Evolutionary conservation across 2,113 vertebrate species (phyloP).

Genomic region (Sinocyclocheilus rhinocerous): DNA sequence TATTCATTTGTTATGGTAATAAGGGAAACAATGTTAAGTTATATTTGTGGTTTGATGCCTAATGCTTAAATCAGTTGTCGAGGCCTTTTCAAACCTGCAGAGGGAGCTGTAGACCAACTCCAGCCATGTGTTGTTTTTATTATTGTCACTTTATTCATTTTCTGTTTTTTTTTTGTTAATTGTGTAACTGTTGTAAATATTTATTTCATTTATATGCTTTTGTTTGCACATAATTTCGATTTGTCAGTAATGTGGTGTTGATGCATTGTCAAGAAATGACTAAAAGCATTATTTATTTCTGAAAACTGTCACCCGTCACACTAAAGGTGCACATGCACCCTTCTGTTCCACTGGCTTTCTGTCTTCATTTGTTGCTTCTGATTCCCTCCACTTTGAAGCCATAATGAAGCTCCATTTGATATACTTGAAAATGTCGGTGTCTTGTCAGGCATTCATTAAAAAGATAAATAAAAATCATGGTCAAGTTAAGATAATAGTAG

Average conservation of each 20-base stretch:
- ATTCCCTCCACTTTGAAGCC: background rate
- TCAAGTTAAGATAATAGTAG: background rate
- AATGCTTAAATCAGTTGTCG: background rate
- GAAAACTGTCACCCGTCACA: background rate
- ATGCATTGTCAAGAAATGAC: background rate
- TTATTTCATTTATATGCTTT: background rate
- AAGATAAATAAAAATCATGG: background rate
- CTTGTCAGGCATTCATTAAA: background rate
- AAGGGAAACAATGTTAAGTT: background rate
- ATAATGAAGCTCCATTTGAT: background rate
- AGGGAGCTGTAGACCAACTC: conserved; percentile 9
- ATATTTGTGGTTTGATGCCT: background rate
- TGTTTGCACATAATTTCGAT: background rate
- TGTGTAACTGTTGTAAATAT: background rate
- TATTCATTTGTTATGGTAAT: background rate
- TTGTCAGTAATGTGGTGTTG: background rate
- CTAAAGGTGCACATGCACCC: background rate
- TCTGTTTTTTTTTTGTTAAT: background rate
- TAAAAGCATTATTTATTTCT: background rate
- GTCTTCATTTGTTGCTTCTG: background rate
- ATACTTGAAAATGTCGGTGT: background rate
- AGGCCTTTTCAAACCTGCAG: background rate
- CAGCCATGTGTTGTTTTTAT: background rate
- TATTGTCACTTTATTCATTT: no score
- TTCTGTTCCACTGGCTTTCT: background rate